Conservation (phyloP, 1,140 invertebrate genomes). For the Lepidostoma basale region DNA sequence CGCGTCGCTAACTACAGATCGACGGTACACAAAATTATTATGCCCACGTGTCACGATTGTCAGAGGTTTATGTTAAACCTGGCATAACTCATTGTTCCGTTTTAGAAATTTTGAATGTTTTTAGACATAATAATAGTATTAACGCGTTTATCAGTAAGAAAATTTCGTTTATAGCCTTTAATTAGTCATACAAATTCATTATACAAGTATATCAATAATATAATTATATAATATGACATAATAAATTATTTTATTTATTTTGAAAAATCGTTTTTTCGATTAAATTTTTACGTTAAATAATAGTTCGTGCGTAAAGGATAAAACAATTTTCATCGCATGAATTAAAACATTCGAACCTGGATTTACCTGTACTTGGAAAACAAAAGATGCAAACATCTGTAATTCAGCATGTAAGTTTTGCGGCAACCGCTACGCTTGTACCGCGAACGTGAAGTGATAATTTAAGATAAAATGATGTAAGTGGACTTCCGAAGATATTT, state of each 20-base stretch:
- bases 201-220: no score
- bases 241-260: no score
- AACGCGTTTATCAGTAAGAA: no score
- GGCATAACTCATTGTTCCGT: background rate
- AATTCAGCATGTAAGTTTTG: background rate
- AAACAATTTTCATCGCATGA: no score
- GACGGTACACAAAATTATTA: slow-evolving; percentile 14
- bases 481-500: slow-evolving; percentile 3
- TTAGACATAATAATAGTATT: no score
- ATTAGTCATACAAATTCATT: no score
- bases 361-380: background rate
- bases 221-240: no score
- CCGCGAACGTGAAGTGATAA: background rate
- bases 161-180: no score
- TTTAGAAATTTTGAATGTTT: background rate
- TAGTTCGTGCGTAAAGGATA: no score
- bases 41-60: slow-evolving; percentile 4
- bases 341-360: no score
- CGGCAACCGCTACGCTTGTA: background rate
- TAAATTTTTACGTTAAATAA: no score
- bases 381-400: background rate
- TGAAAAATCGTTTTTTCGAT: no score
- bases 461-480: background rate
- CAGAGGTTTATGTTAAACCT: background rate
- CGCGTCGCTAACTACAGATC: background rate